Evolutionary conservation across 2,113 vertebrate species (phyloP), one percentile per base, ranked within the genome.

Genomic region (Callionymus lyra): DNA sequence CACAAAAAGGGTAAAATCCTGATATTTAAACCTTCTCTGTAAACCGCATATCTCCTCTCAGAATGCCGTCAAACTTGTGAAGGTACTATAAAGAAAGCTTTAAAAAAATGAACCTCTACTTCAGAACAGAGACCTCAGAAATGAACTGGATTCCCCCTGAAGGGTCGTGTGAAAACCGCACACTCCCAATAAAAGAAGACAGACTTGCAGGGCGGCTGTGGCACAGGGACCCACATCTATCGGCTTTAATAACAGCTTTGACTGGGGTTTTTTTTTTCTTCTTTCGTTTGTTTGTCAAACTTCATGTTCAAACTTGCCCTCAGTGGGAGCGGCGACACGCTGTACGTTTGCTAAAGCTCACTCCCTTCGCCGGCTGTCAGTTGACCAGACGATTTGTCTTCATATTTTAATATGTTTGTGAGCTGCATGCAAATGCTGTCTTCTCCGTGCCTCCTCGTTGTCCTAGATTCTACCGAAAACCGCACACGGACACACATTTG

Each of bases 321-420:
- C 13, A 53, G 52, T 47, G 49, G 59, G 64, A 36, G 41, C 16
- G 63, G 66, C 40, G 18, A 69, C 65, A 63, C 65, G 68, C 68
- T 72, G 58, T 52, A 65, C 53, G 75, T 72, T 69, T 60, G 49
- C 54, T 8, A 8, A 55, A 10, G 53, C 60, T 61, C 15, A 58
- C 66, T 79, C 55, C 63, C 11, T n/a, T 33, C 47, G 63, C 58
- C 56, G 69, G 54, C 69, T 77, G 77, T 77, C 79, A 77, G 64
- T 53, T 15, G 61, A 62, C 60, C 60, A 71, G 75, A 68, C 59
- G 45, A 84, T 85, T 79, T 81, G 76, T 83, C 78, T 80, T 79
- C 76, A 85, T 83, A 81, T 79, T 79, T 72, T 78, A 74, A 82
- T 83, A 72, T 65, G 74, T 80, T 73, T 74, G 70, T 66, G 72